Conservation (phyloP, 2,888 invertebrate species). For the Pycnomerus fuliginosus region DNA sequence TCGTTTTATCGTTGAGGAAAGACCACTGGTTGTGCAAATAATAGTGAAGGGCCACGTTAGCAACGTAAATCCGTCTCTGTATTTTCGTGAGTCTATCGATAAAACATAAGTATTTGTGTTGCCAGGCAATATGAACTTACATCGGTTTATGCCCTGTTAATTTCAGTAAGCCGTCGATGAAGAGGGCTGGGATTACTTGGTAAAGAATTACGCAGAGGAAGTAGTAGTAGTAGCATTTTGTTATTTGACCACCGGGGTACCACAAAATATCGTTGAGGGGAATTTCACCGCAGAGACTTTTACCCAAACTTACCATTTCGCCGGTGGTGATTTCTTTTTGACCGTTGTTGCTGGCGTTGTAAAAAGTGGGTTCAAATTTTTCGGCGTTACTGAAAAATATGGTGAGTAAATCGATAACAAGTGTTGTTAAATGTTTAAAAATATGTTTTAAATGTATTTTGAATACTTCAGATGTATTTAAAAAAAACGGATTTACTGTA, state of each 20-base stretch:
- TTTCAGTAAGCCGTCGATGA: conserved; percentile 68
- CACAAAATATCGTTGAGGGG: conserved; percentile 73
- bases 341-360: conserved; percentile 76
- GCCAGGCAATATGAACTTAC: conserved; percentile 47
- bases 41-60: conserved; percentile 69
- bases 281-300: conserved; percentile 53
- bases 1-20: conserved; percentile 66
- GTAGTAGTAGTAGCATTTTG: conserved; percentile 63
- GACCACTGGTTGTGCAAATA: conserved; percentile 78
- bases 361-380: conserved; percentile 60
- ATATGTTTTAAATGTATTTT: neutral
- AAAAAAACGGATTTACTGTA: conserved; percentile 2
- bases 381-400: conserved; percentile 15
- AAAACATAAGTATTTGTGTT: neutral
- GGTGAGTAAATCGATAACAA: neutral
- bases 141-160: conserved; percentile 69
- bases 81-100: conserved; percentile 69
- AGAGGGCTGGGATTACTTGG: conserved; percentile 78
- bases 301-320: conserved; percentile 60
- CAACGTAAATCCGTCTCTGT: conserved; percentile 76
- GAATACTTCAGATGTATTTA: neutral
- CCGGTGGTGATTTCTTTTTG: conserved; percentile 68
- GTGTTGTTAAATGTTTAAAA: neutral
- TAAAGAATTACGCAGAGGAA: conserved; percentile 67
- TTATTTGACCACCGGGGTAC: conserved; percentile 60